These are phyloP conservation scores for Poecilus cupreus DNA, from an alignment of 2,888 invertebrate genomes.

Conservation along the genomic window DNA sequence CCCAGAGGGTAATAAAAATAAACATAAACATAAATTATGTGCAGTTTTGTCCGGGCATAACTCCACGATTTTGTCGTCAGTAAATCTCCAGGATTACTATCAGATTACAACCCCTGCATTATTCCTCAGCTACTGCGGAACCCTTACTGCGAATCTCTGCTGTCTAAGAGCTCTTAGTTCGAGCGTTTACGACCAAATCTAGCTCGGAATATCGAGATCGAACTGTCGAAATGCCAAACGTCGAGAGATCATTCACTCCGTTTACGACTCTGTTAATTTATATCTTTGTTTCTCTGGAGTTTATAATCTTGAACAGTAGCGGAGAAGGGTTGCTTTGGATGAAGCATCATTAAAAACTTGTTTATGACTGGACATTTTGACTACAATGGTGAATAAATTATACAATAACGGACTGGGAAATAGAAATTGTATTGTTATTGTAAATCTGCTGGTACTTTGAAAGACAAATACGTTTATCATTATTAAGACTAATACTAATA, in stretches of 20 bases:
- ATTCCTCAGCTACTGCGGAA: neutral
- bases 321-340: neutral
- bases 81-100: slow-evolving; percentile 37
- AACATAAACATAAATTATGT: slow-evolving; percentile 50
- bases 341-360: neutral
- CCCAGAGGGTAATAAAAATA: slow-evolving; percentile 30
- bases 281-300: slow-evolving; percentile 14
- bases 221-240: slow-evolving; percentile 19
- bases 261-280: slow-evolving; percentile 40
- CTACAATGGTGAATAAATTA: too few species aligned
- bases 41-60: slow-evolving; percentile 11
- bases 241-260: slow-evolving; percentile 21
- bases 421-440: too few species aligned
- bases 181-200: neutral
- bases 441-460: too few species aligned
- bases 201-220: slow-evolving; percentile 28
- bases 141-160: neutral
- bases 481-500: too few species aligned
- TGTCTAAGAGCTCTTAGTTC: neutral
- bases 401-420: too few species aligned
- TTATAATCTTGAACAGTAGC: slow-evolving; percentile 13
- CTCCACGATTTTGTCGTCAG: slow-evolving; percentile 25
- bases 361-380: neutral
- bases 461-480: too few species aligned
- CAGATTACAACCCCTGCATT: slow-evolving; percentile 37